A percentile compares a stretch with the other conserved stretches of the same genome.
These are phyloP conservation scores for Eublepharis macularius DNA, from an alignment of 2,113 vertebrate species.

Conservation along the genomic window DNA sequence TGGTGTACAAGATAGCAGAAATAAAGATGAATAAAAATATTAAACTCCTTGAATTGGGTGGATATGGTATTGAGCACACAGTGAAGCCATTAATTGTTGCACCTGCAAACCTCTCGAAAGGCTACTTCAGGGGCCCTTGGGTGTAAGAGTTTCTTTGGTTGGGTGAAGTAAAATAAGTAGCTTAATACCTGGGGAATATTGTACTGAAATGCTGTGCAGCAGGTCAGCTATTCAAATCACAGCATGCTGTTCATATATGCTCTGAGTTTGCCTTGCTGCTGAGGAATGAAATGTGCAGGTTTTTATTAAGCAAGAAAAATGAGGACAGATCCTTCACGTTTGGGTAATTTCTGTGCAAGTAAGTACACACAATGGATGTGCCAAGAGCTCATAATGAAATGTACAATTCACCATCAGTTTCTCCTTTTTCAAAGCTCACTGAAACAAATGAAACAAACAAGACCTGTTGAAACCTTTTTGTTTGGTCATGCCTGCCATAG, in stretches of 20 bases:
- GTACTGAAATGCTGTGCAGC: not conserved
- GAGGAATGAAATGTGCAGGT: constrained; percentile 12
- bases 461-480: not conserved
- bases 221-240: not conserved
- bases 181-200: not conserved
- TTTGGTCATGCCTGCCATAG: not conserved
- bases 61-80: constrained; percentile 3
- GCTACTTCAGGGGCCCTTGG: not conserved
- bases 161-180: not conserved
- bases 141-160: not conserved
- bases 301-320: constrained; percentile 51
- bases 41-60: not conserved
- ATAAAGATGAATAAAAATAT: not conserved
- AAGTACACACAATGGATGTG: not conserved
- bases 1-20: not conserved
- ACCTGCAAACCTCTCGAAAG: not conserved
- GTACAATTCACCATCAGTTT: not conserved
- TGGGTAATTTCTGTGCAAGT: not conserved
- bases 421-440: not conserved
- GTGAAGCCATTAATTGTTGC: constrained; percentile 23
- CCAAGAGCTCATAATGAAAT: constrained; percentile 18
- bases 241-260: constrained; percentile 1
- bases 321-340: constrained; percentile 18
- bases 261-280: constrained; percentile 1
- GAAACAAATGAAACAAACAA: not conserved